Percentiles rank a stretch among this genome's conserved stretches.
Conservation (phyloP, 2,888 invertebrate species). For the Xestobium rufovillosum region DNA sequence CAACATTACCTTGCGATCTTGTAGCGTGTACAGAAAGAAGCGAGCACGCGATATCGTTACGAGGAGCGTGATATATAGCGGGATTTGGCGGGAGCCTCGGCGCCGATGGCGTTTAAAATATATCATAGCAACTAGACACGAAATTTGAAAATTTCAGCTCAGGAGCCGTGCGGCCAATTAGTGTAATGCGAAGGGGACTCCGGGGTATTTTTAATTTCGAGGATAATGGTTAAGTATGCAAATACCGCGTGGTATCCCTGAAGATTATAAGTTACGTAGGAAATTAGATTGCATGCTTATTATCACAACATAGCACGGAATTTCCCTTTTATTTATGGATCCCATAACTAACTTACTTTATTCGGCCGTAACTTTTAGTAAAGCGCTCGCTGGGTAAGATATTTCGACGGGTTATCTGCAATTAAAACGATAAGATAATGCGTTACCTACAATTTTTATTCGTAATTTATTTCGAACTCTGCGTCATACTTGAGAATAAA, state of each 20-base stretch:
- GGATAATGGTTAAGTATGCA: slow-evolving; percentile 31
- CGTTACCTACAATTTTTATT: no score
- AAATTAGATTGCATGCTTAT: slow-evolving; percentile 38
- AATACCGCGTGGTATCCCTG: slow-evolving; percentile 21
- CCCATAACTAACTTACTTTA: no score
- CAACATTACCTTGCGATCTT: no score
- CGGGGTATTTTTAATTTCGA: slow-evolving; percentile 30
- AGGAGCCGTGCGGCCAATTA: slow-evolving; percentile 28
- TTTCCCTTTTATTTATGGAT: no score
- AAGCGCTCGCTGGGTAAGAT: no score
- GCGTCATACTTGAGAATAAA: no score
- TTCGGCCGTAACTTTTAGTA: no score
- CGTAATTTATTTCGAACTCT: no score
- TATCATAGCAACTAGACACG: slow-evolving; percentile 26
- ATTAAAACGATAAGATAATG: no score
- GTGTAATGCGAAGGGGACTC: slow-evolving; percentile 25
- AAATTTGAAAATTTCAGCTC: slow-evolving; percentile 31
- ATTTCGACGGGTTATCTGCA: no score
- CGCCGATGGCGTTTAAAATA: slow-evolving; percentile 26
- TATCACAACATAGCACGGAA: slow-evolving; percentile 35
- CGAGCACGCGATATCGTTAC: no score
- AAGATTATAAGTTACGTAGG: slow-evolving; percentile 27
- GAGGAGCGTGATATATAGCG: slow-evolving; percentile 25
- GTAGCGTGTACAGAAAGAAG: no score
- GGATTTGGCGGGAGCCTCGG: slow-evolving; percentile 27